These are phyloP conservation scores for Lycia hirtaria DNA, from an alignment of 2,888 invertebrate species.

Conservation along the genomic window DNA sequence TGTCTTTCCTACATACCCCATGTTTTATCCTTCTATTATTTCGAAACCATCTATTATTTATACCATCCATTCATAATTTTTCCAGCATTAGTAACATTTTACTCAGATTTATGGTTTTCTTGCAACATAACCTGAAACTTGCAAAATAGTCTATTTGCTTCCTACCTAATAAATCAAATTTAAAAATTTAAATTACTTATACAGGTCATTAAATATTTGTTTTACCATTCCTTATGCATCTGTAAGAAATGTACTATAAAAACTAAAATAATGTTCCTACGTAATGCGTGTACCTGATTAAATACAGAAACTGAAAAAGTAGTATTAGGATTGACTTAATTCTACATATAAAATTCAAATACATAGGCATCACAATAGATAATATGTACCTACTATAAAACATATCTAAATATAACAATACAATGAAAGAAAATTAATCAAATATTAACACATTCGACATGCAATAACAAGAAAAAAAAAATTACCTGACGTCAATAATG, in stretches of 20 bases:
- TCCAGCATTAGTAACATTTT: neutral
- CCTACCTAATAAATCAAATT: constrained; percentile 8
- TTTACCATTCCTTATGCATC: constrained; percentile 10
- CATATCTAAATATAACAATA: neutral
- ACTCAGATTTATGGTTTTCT: too few relatives aligned
- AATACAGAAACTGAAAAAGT: constrained; percentile 11
- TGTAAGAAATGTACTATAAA: constrained; percentile 12
- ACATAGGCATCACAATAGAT: neutral
- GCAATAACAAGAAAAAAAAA: neutral
- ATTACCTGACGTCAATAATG: neutral
- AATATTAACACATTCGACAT: neutral
- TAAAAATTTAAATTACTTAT: neutral
- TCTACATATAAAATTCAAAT: too few relatives aligned
- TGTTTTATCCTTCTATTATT: neutral
- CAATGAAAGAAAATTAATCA: neutral
- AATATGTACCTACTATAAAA: neutral
- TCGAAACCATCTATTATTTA: neutral
- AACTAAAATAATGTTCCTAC: neutral
- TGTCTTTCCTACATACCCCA: neutral
- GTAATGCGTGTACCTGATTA: constrained; percentile 3
- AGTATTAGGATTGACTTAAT: constrained; percentile 8
- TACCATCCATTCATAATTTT: neutral
- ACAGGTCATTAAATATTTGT: neutral
- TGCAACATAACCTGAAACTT: constrained; percentile 12
- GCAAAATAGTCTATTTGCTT: neutral